Conservation (phyloP, 2,888 invertebrate species). For the Drosophila nigricruria region DNA sequence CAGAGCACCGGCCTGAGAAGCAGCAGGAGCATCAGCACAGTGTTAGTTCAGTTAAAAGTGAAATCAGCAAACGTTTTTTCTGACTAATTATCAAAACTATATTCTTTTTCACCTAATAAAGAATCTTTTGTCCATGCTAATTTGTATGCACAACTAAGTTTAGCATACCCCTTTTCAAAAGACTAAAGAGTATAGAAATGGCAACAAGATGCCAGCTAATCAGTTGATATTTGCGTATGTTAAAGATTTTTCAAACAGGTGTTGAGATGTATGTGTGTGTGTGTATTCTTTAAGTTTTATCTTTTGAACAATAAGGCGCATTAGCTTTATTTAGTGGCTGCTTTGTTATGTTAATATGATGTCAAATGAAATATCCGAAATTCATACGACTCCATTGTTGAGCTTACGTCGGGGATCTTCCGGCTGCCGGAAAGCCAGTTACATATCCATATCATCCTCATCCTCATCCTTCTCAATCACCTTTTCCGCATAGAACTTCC, state of each 20-base stretch:
- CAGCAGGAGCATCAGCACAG: too few species aligned
- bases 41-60: too few species aligned
- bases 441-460: slow-evolving; percentile 43
- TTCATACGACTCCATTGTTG: slow-evolving; percentile 35
- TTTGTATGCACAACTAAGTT: background rate
- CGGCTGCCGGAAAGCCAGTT: slow-evolving; percentile 10
- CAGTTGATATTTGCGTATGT: slow-evolving; percentile 31
- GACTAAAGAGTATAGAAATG: slow-evolving; percentile 21
- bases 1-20: too few species aligned
- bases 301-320: slow-evolving; percentile 44
- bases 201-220: slow-evolving; percentile 28
- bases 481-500: slow-evolving; percentile 81
- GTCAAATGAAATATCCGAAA: slow-evolving; percentile 13
- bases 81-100: background rate
- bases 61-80: too few species aligned
- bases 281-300: background rate
- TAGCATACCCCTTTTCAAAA: background rate
- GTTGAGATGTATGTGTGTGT: slow-evolving; percentile 1
- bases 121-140: background rate
- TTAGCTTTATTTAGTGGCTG: slow-evolving; percentile 38
- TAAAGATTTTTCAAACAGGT: slow-evolving; percentile 39
- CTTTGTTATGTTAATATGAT: slow-evolving; percentile 55
- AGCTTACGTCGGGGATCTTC: background rate
- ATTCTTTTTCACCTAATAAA: background rate
- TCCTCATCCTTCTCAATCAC: slow-evolving; percentile 37